Evolutionary conservation across 2,113 vertebrate genomes (phyloP).

Genomic region (Tragulus kanchil): DNA sequence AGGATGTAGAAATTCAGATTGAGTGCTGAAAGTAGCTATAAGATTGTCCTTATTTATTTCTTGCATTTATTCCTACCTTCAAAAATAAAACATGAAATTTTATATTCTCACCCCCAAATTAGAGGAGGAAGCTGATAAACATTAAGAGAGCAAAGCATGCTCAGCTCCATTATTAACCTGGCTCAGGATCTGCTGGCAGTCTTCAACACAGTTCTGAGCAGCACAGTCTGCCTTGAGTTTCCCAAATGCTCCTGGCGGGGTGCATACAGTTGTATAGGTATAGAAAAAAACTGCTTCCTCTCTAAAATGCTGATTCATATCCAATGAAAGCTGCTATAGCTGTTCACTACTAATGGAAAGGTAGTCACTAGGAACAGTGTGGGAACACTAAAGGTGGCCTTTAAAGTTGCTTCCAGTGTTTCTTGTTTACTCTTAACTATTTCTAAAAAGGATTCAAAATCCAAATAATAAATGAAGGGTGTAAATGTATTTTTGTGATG

Average conservation of each 20-base stretch:
- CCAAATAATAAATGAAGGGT: not conserved
- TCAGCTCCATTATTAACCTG: not conserved
- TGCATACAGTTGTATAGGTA: no score
- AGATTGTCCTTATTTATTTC: not conserved
- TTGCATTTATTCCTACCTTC: slow-evolving; percentile 6
- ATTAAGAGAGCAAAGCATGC: not conserved
- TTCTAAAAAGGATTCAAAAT: slow-evolving; percentile 10
- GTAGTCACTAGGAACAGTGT: not conserved
- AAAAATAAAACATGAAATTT: not conserved
- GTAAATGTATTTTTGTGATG: not conserved
- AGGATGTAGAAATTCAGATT: not conserved
- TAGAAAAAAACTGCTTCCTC: not conserved
- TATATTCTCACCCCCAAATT: not conserved
- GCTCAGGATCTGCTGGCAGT: no score
- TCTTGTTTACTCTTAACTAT: not conserved
- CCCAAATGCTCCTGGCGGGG: not conserved
- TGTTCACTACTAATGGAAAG: not conserved
- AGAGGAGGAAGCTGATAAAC: not conserved
- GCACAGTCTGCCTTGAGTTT: not conserved
- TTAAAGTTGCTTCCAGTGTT: not conserved
- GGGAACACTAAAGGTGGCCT: not conserved
- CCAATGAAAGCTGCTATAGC: not conserved
- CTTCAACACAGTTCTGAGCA: not conserved
- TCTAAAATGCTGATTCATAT: not conserved
- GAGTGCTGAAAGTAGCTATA: not conserved